Evolutionary conservation across 2,888 invertebrate species (phyloP).

Genomic region (Athrips mouffetella): DNA sequence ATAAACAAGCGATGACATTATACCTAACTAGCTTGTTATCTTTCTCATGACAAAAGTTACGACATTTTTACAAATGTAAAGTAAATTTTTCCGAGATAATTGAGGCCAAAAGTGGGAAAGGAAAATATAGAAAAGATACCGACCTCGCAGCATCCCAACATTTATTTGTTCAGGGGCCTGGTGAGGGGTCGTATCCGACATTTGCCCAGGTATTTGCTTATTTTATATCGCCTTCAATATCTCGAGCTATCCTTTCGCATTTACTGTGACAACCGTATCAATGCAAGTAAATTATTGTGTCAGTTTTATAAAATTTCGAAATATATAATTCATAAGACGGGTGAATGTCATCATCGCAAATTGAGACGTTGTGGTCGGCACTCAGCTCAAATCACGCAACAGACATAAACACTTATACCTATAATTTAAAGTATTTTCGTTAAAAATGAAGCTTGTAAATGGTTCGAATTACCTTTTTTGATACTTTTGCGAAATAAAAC

Average conservation of each 20-base stretch:
- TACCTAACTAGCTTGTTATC: constrained; percentile 33
- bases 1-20: constrained; percentile 33
- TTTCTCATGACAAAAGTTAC: constrained; percentile 34
- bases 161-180: no score
- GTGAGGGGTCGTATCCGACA: no score
- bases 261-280: constrained; percentile 31
- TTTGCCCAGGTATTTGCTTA: no score
- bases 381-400: constrained; percentile 34
- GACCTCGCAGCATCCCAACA: no score
- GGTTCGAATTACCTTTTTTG: constrained; percentile 3
- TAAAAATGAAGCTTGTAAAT: constrained; percentile 42
- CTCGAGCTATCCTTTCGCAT: constrained; percentile 41
- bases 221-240: constrained; percentile 29
- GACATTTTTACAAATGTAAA: no score
- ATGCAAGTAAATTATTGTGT: constrained; percentile 28
- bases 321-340: constrained; percentile 45
- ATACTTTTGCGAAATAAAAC: constrained; percentile 6
- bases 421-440: constrained; percentile 42
- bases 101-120: no score
- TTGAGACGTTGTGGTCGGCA: constrained; percentile 47
- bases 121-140: no score
- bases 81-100: no score
- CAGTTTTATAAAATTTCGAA: constrained; percentile 36
- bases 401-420: constrained; percentile 46
- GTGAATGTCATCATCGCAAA: constrained; percentile 42